Evolutionary conservation across 2,888 invertebrate species (phyloP), one percentile per base, ranked within the genome.

Genomic region (Halocaridina rubra): DNA sequence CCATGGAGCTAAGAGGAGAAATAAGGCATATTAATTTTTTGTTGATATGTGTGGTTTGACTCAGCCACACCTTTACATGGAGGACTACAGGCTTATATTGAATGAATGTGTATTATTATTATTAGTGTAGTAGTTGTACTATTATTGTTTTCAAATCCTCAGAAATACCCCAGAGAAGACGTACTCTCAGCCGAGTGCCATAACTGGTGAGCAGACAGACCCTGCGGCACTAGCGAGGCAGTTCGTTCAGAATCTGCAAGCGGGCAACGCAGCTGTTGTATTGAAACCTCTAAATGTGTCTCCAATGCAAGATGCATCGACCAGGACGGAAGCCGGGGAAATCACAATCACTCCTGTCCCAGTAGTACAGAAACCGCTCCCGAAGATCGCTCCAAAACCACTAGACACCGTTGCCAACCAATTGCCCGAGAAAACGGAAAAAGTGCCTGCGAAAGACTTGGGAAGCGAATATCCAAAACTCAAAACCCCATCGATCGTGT

Each of bases 341-440:
- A 67, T 64, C 16, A n/a, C 32, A 19, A 29, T 59, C 5, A 57
- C 57, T 16, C 80, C 71, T 16, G 16, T 72, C 24, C 22, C 24
- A 24, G 27, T 24, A 10, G 22, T 69, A 7, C 74, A 53, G 30
- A 78, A 61, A 32, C 39, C 67, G 3, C 32, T 22, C 24, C 81
- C 81, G 27, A 82, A 79, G 27, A 39, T 80, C 4, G 69, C 71
- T 22, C 75, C 71, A 22, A 78, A 79, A 75, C 78, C 86, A 29
- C 69, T 71, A 8, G 67, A 82, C 7, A 86, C 67, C 19, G 64
- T 59, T 0, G 39, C 24, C 7, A 61, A 19, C 19, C 75, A 64
- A 33, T 27, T 71, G 10, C 39, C 53, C 22, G 67, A 80, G 32
- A 75, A 64, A 30, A 10, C 30, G 13, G 72, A 24, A 46, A 67